phyloP scores from a whole-genome alignment of 2,888 invertebrate species.

The Mylabris sibirica region DNA sequence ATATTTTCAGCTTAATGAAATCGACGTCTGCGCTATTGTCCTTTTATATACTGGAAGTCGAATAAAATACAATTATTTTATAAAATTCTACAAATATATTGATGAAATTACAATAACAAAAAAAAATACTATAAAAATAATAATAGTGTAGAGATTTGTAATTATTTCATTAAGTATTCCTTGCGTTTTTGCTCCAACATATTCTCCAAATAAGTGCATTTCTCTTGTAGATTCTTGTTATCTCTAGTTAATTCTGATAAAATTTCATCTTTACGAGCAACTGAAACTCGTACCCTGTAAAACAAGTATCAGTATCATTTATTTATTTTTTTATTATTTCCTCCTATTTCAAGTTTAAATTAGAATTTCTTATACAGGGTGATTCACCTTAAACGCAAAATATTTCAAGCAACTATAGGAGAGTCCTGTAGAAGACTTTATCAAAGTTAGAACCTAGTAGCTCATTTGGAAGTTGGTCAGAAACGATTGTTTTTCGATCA shows the following conservation, averaged over 20 bases:
- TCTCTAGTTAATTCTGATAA: slow-evolving; percentile 77
- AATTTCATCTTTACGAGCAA: slow-evolving; percentile 80
- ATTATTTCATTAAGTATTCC: slow-evolving; percentile 66
- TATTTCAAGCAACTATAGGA: too few species aligned
- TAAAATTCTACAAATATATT: neutral
- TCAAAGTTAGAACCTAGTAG: too few species aligned
- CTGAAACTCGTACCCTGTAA: slow-evolving; percentile 79
- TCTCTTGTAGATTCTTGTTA: slow-evolving; percentile 73
- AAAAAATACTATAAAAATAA: neutral
- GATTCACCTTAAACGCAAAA: too few species aligned
- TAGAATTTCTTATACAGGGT: neutral
- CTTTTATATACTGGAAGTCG: neutral
- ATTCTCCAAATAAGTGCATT: slow-evolving; percentile 76
- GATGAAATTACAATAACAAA: neutral
- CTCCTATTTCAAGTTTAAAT: neutral
- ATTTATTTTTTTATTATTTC: neutral
- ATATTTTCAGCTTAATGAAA: neutral
- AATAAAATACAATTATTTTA: neutral
- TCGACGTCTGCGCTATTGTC: neutral
- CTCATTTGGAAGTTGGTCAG: too few species aligned
- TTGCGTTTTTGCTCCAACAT: slow-evolving; percentile 80
- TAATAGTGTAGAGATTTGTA: neutral
- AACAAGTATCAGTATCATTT: slow-evolving; percentile 27
- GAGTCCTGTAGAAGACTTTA: too few species aligned
- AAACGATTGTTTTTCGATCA: too few species aligned